phyloP scores from a whole-genome alignment of 2,797 vertebrate genomes.

The Rhinogobio ventralis region DNA sequence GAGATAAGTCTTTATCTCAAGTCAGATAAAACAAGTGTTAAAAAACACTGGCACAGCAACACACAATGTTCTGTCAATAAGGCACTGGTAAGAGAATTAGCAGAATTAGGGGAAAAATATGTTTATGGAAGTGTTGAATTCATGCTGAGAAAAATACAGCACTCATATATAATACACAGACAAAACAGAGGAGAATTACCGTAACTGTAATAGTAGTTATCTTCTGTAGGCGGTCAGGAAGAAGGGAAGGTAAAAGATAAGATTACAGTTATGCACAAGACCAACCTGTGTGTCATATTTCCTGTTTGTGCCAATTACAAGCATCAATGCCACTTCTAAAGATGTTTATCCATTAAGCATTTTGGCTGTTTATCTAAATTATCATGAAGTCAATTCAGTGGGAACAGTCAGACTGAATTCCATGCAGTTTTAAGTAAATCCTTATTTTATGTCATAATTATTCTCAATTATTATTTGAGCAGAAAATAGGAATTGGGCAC shows the following conservation, averaged over 20 bases:
- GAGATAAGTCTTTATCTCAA: not conserved
- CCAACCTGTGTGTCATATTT: slow-evolving; percentile 32
- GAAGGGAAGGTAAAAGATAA: slow-evolving; percentile 74
- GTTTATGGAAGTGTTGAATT: slow-evolving; percentile 47
- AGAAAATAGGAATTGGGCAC: not conserved
- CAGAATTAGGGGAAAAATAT: slow-evolving; percentile 23
- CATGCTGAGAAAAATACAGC: slow-evolving; percentile 71
- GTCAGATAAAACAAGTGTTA: slow-evolving; percentile 25
- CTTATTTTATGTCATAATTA: not conserved
- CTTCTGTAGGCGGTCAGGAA: slow-evolving; percentile 89
- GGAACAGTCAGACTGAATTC: not conserved
- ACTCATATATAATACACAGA: slow-evolving; percentile 70
- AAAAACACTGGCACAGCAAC: slow-evolving; percentile 5
- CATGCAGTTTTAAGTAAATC: not conserved
- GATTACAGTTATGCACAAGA: slow-evolving; percentile 64
- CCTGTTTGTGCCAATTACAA: not conserved
- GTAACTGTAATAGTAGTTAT: slow-evolving; percentile 98
- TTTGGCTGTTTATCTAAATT: not conserved
- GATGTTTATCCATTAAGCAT: not conserved
- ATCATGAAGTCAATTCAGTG: not conserved
- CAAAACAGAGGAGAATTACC: slow-evolving; percentile 88
- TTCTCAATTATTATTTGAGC: not conserved
- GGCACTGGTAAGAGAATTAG: slow-evolving; percentile 7
- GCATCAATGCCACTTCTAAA: not conserved
- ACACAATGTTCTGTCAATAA: slow-evolving; percentile 20